phyloP scores from a whole-genome alignment of 2,888 invertebrate species.

The Drosophila paucipuncta region DNA sequence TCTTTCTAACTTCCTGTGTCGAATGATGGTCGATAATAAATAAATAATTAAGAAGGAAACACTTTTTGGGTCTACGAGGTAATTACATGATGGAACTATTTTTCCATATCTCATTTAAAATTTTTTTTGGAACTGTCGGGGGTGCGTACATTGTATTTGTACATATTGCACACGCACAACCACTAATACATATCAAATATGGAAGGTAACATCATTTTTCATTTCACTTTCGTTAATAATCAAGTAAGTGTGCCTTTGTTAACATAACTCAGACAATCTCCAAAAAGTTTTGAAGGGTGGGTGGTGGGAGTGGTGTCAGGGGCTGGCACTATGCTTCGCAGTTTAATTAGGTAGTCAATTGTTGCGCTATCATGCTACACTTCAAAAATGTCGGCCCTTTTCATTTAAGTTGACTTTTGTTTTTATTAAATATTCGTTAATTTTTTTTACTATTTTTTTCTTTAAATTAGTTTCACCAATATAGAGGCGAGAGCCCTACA shows the following conservation, averaged over 20 bases:
- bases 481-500: constrained; percentile 32
- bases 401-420: constrained; percentile 15
- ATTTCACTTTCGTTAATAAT: constrained; percentile 42
- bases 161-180: neutral
- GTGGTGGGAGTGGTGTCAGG: neutral
- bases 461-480: constrained; percentile 34
- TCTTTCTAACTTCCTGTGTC: neutral
- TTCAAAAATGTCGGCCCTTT: constrained; percentile 33
- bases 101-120: neutral
- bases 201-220: constrained; percentile 9
- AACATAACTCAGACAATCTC: constrained; percentile 15
- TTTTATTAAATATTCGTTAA: constrained; percentile 20
- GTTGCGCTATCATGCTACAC: constrained; percentile 39
- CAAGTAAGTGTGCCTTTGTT: constrained; percentile 38
- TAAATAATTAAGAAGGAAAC: neutral
- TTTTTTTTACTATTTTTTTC: neutral
- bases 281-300: neutral
- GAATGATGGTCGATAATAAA: neutral
- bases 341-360: constrained; percentile 51
- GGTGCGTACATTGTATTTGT: constrained; percentile 4
- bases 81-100: neutral
- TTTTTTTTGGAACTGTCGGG: neutral
- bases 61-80: neutral
- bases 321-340: constrained; percentile 4
- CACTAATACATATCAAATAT: neutral